A percentile compares a stretch with the other conserved stretches of the same genome.
These are phyloP conservation scores for Emys orbicularis DNA, from an alignment of 2,797 vertebrate species.

Conservation along the genomic window DNA sequence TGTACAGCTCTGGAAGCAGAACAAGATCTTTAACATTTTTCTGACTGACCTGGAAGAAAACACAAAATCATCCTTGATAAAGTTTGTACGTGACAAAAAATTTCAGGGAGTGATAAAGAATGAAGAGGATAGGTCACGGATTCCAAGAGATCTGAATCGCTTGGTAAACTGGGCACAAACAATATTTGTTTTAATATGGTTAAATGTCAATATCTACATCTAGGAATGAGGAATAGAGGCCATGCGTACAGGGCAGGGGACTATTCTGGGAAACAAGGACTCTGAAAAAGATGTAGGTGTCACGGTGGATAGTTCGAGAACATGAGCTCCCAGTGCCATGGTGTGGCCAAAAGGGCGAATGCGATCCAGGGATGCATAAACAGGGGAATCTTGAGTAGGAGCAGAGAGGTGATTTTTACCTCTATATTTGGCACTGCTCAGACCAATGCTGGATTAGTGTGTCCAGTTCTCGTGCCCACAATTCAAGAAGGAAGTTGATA, in stretches of 20 bases:
- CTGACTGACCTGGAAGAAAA: neutral
- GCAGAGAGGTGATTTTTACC: neutral
- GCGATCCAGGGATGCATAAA: neutral
- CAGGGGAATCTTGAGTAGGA: neutral
- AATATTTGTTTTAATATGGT: neutral
- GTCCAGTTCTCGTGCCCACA: neutral
- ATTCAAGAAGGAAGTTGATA: neutral
- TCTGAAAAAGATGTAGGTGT: neutral
- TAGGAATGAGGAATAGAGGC: neutral
- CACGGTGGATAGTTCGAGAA: neutral
- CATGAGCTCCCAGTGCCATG: neutral
- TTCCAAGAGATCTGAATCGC: neutral
- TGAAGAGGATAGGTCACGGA: neutral
- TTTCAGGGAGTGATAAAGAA: neutral
- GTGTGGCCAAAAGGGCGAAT: neutral
- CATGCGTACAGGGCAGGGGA: neutral
- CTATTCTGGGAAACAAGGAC: neutral
- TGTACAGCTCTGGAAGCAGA: neutral
- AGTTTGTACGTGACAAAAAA: neutral
- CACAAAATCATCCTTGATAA: neutral
- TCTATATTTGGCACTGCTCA: neutral
- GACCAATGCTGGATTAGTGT: neutral
- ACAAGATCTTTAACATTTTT: neutral
- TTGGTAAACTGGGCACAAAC: neutral
- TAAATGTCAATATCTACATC: neutral